phyloP scores from a whole-genome alignment of 2,888 invertebrate species.

The Minunthozetes semirufus region DNA sequence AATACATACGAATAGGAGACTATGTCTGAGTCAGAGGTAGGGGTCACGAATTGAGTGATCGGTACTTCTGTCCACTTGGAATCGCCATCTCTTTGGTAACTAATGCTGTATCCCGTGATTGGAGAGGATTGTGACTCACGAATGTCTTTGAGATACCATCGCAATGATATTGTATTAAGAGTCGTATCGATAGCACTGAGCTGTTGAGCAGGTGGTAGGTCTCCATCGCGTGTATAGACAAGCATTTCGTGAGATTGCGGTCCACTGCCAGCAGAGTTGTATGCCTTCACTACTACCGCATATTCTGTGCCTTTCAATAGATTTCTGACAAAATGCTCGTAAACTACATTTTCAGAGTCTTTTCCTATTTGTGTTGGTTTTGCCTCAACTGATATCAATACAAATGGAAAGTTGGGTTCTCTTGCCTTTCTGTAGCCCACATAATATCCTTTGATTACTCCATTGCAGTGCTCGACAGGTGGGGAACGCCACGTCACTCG shows the following conservation, averaged over 20 bases:
- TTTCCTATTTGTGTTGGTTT: constrained; percentile 28
- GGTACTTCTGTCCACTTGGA: constrained; percentile 36
- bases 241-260: constrained; percentile 41
- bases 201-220: constrained; percentile 43
- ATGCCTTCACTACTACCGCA: constrained; percentile 42
- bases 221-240: constrained; percentile 42
- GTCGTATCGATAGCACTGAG: constrained; percentile 41
- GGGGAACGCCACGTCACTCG: constrained; percentile 43
- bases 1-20: constrained; percentile 39
- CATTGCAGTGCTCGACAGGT: constrained; percentile 43
- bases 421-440: constrained; percentile 41
- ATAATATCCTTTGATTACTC: constrained; percentile 42
- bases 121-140: constrained; percentile 5
- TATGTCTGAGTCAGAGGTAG: not conserved
- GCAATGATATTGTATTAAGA: constrained; percentile 39
- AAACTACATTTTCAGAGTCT: constrained; percentile 13
- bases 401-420: constrained; percentile 40
- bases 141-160: constrained; percentile 29
- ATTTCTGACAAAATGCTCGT: constrained; percentile 42
- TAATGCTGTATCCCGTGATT: constrained; percentile 39
- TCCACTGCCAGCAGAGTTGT: constrained; percentile 43
- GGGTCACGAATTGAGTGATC: constrained; percentile 6
- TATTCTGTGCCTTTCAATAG: constrained; percentile 42
- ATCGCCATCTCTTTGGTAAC: constrained; percentile 40
- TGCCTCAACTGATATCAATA: constrained; percentile 42